phyloP scores from a whole-genome alignment of 2,888 invertebrate species.

The Euphydryas editha region DNA sequence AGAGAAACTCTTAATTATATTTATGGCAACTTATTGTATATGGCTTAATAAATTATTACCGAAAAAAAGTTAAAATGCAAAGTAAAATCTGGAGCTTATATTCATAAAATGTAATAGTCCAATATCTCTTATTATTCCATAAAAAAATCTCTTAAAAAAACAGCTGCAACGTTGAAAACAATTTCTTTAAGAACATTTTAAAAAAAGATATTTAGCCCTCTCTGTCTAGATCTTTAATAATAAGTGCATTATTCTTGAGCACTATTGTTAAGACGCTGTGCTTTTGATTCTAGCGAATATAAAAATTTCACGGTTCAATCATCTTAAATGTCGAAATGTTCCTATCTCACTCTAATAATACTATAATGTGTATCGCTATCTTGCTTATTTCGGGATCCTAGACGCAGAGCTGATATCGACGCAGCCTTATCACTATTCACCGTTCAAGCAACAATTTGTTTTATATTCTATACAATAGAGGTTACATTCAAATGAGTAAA shows the following conservation, averaged over 20 bases:
- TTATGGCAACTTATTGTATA: too few species aligned
- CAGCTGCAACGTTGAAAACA: background rate
- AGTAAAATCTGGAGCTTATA: background rate
- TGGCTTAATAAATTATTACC: too few species aligned
- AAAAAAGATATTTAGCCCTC: slow-evolving; percentile 1
- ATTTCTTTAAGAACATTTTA: slow-evolving; percentile 5
- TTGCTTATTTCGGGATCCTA: slow-evolving; percentile 71
- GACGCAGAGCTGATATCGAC: slow-evolving; percentile 82
- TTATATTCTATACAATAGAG: slow-evolving; percentile 54
- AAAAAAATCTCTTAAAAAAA: background rate
- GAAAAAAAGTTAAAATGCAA: too few species aligned
- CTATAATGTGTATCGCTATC: slow-evolving; percentile 46
- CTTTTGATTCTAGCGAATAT: slow-evolving; percentile 70
- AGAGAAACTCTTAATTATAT: too few species aligned
- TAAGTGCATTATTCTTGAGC: slow-evolving; percentile 43
- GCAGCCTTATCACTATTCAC: slow-evolving; percentile 73
- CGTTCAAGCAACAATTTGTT: slow-evolving; percentile 51
- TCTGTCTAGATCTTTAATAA: slow-evolving; percentile 2
- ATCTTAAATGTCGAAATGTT: slow-evolving; percentile 67
- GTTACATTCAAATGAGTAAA: slow-evolving; percentile 55
- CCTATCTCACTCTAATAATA: slow-evolving; percentile 54
- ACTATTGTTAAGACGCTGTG: slow-evolving; percentile 68
- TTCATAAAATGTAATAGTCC: background rate
- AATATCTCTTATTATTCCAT: slow-evolving; percentile 6
- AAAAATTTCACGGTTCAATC: slow-evolving; percentile 79